Conservation (phyloP, 2,888 invertebrate species). For the Brachyptera putata region DNA sequence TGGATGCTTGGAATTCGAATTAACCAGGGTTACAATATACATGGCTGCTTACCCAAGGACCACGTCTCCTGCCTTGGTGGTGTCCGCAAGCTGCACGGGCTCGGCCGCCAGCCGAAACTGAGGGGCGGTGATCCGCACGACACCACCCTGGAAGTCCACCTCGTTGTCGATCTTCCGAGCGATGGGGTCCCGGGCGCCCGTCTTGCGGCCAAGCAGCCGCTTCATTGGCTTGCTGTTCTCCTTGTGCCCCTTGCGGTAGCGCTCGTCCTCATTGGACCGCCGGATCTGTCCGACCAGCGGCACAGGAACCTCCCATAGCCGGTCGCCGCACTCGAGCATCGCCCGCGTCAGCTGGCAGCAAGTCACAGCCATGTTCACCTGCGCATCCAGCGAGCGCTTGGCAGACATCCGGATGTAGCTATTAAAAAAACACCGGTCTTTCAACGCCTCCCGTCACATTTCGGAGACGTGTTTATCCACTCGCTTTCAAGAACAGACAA, state of each 20-base stretch:
- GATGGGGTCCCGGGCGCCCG: constrained; percentile 36
- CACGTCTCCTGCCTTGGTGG: constrained; percentile 48
- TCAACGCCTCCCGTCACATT: too few species aligned
- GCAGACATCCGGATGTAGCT: constrained; percentile 53
- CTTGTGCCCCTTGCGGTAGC: constrained; percentile 33
- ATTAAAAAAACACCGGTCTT: constrained; percentile 1
- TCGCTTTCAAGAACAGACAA: too few species aligned
- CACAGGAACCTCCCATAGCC: constrained; percentile 75
- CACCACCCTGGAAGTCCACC: constrained; percentile 40
- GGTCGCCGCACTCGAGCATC: constrained; percentile 70
- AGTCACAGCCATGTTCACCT: constrained; percentile 80
- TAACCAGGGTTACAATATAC: too few species aligned
- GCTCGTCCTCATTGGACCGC: constrained; percentile 45
- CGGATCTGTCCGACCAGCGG: constrained; percentile 63
- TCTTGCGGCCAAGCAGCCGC: constrained; percentile 38
- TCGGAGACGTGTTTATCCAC: too few species aligned
- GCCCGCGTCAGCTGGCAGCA: constrained; percentile 83
- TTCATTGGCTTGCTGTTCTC: constrained; percentile 41
- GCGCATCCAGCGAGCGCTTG: constrained; percentile 64
- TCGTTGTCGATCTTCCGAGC: constrained; percentile 41
- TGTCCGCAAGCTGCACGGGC: constrained; percentile 44
- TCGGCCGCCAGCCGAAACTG: constrained; percentile 42
- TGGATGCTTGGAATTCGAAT: too few species aligned
- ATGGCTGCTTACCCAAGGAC: constrained; percentile 47
- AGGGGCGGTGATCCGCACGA: constrained; percentile 42